These are phyloP conservation scores for Cirrhinus molitorella DNA, from an alignment of 2,797 vertebrate species.

Conservation along the genomic window DNA sequence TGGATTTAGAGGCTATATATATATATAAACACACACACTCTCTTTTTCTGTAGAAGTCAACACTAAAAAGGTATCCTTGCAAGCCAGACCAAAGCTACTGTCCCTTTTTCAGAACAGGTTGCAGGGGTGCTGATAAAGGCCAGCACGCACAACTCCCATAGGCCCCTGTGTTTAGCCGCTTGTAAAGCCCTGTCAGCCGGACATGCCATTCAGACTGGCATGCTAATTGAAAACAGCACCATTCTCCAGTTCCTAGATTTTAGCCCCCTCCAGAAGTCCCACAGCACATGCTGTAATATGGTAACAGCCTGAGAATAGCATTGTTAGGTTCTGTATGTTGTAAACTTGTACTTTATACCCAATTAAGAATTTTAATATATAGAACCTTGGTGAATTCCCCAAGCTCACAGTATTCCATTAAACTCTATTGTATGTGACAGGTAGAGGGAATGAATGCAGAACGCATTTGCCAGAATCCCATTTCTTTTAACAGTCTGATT, in stretches of 20 bases:
- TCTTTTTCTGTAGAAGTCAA: neutral
- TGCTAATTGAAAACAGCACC: slow-evolving; percentile 85
- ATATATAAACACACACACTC: no score
- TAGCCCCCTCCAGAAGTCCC: slow-evolving; percentile 61
- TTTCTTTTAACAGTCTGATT: slow-evolving; percentile 69
- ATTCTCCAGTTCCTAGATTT: slow-evolving; percentile 68
- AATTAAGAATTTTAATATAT: slow-evolving; percentile 68
- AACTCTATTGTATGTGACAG: slow-evolving; percentile 63
- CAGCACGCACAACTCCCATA: slow-evolving; percentile 23
- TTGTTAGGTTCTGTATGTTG: slow-evolving; percentile 62
- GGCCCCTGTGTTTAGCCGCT: slow-evolving; percentile 60
- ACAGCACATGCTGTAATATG: slow-evolving; percentile 60
- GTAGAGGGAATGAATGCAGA: slow-evolving; percentile 62
- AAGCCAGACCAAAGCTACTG: neutral
- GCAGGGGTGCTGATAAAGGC: slow-evolving; percentile 6
- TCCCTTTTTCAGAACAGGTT: slow-evolving; percentile 30
- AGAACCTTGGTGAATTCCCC: slow-evolving; percentile 62
- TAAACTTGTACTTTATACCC: slow-evolving; percentile 69
- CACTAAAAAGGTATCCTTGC: neutral
- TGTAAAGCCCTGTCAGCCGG: slow-evolving; percentile 73
- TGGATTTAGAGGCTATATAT: no score
- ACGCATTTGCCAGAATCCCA: slow-evolving; percentile 65
- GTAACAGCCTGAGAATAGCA: slow-evolving; percentile 69
- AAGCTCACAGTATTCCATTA: slow-evolving; percentile 62
- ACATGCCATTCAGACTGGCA: slow-evolving; percentile 75